These are phyloP conservation scores for Eupithecia exiguata DNA, from an alignment of 2,888 invertebrate species.

Conservation along the genomic window DNA sequence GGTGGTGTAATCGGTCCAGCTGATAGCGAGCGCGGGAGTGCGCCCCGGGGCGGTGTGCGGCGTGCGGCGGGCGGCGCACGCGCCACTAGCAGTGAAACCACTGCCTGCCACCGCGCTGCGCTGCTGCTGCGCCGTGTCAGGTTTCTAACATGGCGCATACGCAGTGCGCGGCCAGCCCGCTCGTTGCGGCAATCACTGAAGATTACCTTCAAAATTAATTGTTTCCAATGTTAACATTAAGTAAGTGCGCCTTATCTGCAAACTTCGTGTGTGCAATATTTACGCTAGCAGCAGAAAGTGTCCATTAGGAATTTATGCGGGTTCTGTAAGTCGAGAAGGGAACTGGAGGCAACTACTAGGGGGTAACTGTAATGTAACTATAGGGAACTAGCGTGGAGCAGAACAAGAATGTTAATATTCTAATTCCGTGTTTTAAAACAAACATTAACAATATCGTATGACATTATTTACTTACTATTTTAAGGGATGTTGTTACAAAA, in stretches of 20 bases:
- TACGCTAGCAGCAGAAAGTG: slow-evolving; percentile 30
- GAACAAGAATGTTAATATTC: background rate
- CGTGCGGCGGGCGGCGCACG: slow-evolving; percentile 39
- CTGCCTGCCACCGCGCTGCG: background rate
- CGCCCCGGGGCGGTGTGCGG: too few relatives aligned
- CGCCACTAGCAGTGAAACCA: slow-evolving; percentile 48
- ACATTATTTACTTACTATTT: too few relatives aligned
- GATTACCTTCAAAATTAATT: slow-evolving; percentile 39
- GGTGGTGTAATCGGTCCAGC: too few relatives aligned
- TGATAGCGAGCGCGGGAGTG: background rate
- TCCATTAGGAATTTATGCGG: slow-evolving; percentile 18
- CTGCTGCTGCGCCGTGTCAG: slow-evolving; percentile 35
- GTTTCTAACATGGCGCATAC: slow-evolving; percentile 38
- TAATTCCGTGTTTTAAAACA: background rate
- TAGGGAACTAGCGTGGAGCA: background rate
- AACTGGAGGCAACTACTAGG: too few relatives aligned
- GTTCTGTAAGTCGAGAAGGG: background rate
- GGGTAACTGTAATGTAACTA: too few relatives aligned
- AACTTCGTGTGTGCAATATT: slow-evolving; percentile 36
- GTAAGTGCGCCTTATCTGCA: slow-evolving; percentile 28
- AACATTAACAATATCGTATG: too few relatives aligned
- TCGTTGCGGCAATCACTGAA: slow-evolving; percentile 10
- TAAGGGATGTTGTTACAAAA: too few relatives aligned
- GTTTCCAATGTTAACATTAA: slow-evolving; percentile 40
- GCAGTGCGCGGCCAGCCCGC: background rate